phyloP scores from a whole-genome alignment of 1,140 invertebrate species.

The Diachasma alloeum region DNA sequence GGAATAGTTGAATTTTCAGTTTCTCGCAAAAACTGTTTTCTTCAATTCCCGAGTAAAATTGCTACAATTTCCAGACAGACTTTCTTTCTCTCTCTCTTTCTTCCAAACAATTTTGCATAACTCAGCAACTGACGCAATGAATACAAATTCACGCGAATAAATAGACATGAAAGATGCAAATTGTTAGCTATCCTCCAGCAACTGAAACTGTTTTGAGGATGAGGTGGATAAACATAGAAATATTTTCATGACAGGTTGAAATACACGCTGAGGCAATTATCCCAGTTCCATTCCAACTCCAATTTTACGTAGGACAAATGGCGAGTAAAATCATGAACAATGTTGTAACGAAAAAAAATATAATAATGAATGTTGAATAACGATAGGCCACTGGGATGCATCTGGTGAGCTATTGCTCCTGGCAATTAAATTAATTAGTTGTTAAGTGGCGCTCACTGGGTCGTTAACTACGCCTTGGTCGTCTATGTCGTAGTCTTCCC shows the following conservation, averaged over 20 bases:
- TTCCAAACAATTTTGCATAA: slow-evolving; percentile 36
- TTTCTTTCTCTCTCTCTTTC: background rate
- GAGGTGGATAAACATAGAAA: background rate
- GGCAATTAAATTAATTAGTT: slow-evolving; percentile 9
- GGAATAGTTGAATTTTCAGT: background rate
- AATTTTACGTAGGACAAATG: background rate
- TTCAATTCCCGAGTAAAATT: no score
- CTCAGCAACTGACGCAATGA: slow-evolving; percentile 1
- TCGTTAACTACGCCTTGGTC: background rate
- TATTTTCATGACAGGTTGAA: background rate
- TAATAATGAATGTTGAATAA: background rate
- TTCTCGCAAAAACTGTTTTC: no score
- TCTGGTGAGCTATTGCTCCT: background rate
- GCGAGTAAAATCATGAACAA: background rate
- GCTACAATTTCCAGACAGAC: no score
- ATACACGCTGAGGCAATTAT: background rate
- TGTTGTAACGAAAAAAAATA: background rate
- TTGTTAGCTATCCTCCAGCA: background rate
- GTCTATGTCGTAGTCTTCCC: background rate
- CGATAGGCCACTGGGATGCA: background rate
- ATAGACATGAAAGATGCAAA: background rate
- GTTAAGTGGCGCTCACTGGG: slow-evolving; percentile 3
- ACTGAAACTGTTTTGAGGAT: background rate
- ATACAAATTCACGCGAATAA: slow-evolving; percentile 4
- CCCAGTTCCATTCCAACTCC: background rate